Conservation (phyloP, 2,888 invertebrate species). For the Pasiphila rectangulata region DNA sequence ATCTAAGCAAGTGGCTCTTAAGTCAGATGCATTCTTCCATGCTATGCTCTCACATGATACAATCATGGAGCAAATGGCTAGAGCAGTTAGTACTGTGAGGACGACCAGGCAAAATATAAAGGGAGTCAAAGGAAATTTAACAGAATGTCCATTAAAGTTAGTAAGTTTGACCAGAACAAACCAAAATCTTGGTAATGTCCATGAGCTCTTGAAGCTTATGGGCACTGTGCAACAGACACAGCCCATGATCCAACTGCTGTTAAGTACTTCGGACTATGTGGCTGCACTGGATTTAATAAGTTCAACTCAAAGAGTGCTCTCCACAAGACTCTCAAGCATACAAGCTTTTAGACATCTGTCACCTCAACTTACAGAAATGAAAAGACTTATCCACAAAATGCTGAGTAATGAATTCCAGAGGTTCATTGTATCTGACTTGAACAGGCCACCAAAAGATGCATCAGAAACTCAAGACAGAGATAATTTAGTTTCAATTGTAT, state of each 20-base stretch:
- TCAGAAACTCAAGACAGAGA: conserved; percentile 88
- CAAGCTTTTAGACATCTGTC: conserved; percentile 97
- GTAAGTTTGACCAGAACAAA: conserved; percentile 85
- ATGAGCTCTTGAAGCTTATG: conserved; percentile 92
- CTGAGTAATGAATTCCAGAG: conserved; percentile 96
- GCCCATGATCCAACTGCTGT: conserved; percentile 95
- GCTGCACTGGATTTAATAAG: conserved; percentile 98
- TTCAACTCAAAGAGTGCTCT: conserved; percentile 96
- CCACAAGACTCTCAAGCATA: conserved; percentile 93
- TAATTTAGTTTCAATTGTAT: conserved; percentile 91
- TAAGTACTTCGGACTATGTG: conserved; percentile 98
- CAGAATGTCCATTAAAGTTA: conserved; percentile 89
- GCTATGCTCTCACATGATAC: conserved; percentile 99
- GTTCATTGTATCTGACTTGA: conserved; percentile 94
- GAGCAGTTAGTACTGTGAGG: conserved; percentile 88
- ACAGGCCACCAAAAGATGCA: conserved; percentile 84
- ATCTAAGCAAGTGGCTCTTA: conserved; percentile 94
- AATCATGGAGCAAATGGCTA: conserved; percentile 95
- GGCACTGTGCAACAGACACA: conserved; percentile 98
- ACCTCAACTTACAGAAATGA: conserved; percentile 97
- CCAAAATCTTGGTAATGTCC: conserved; percentile 83
- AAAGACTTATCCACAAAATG: conserved; percentile 97
- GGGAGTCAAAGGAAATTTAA: conserved; percentile 88
- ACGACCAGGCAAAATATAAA: conserved; percentile 87
- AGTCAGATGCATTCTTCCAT: conserved; percentile 98